These are phyloP conservation scores for Phyllostomus discolor DNA, from an alignment of 2,113 vertebrate genomes.

Conservation along the genomic window DNA sequence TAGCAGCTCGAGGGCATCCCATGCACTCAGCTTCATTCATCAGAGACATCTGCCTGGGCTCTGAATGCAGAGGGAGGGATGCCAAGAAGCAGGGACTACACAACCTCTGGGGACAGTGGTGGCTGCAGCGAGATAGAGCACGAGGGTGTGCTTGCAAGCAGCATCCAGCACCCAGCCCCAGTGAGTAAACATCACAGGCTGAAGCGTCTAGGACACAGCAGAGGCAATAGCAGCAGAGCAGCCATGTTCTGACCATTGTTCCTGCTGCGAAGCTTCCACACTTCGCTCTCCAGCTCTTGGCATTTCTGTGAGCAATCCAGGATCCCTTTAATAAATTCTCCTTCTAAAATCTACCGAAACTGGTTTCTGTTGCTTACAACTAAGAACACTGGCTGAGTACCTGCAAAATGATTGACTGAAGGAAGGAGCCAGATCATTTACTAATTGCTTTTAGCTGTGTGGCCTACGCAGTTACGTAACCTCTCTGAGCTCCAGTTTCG, in stretches of 20 bases:
- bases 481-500: not conserved
- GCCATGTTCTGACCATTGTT: not conserved
- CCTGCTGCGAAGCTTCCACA: not conserved
- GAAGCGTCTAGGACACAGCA: not conserved
- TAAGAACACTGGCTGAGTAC: not conserved
- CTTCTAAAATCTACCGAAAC: not conserved
- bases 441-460: not conserved
- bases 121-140: not conserved
- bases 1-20: not conserved
- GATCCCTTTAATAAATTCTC: not conserved
- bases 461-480: not conserved
- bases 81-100: not conserved
- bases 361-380: not conserved
- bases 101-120: not conserved
- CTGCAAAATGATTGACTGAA: not conserved
- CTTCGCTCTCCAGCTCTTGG: not conserved
- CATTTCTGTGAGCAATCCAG: not conserved
- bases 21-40: fast-evolving
- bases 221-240: not conserved
- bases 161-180: not conserved
- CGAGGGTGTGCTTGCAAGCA: not conserved
- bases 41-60: not conserved
- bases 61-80: not conserved
- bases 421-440: not conserved
- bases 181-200: no score